Percentiles rank a stretch among this genome's conserved stretches.
phyloP scores from a whole-genome alignment of 2,888 invertebrate genomes.

The Dasysyrphus albostriatus region DNA sequence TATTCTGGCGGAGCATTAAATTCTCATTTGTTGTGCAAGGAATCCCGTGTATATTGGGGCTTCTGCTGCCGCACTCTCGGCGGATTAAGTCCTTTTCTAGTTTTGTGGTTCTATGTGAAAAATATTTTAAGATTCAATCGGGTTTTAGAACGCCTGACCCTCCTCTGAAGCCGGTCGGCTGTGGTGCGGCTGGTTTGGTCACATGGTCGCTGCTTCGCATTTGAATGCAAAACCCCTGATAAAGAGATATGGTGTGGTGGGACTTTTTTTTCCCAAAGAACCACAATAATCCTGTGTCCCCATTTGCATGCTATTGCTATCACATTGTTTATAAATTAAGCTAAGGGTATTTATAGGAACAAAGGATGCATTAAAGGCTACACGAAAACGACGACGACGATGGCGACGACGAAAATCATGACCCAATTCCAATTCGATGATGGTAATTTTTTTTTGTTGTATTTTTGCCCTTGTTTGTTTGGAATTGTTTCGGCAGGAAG shows the following conservation, averaged over 20 bases:
- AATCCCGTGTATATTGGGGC: conserved; percentile 32
- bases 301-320: conserved; percentile 72
- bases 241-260: conserved; percentile 50
- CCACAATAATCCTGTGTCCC: conserved; percentile 68
- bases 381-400: not conserved
- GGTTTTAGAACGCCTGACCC: conserved; percentile 55
- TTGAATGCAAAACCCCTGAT: conserved; percentile 63
- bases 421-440: conserved; percentile 60
- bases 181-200: conserved; percentile 28
- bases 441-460: conserved; percentile 42
- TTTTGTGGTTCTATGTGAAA: conserved; percentile 47
- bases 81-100: conserved; percentile 45
- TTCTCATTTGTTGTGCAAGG: conserved; percentile 70
- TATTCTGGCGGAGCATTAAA: conserved; percentile 59
- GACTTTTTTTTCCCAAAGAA: conserved; percentile 9
- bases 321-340: conserved; percentile 72
- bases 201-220: conserved; percentile 5
- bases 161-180: not conserved
- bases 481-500: not conserved
- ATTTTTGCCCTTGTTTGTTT: not conserved
- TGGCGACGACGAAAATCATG: conserved; percentile 44
- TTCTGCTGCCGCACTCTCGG: conserved; percentile 38
- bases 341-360: conserved; percentile 32
- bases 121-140: conserved; percentile 74
- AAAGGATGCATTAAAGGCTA: conserved; percentile 67